These are phyloP conservation scores for Leptodactylus fuscus DNA, from an alignment of 2,113 vertebrate genomes.

Conservation along the genomic window DNA sequence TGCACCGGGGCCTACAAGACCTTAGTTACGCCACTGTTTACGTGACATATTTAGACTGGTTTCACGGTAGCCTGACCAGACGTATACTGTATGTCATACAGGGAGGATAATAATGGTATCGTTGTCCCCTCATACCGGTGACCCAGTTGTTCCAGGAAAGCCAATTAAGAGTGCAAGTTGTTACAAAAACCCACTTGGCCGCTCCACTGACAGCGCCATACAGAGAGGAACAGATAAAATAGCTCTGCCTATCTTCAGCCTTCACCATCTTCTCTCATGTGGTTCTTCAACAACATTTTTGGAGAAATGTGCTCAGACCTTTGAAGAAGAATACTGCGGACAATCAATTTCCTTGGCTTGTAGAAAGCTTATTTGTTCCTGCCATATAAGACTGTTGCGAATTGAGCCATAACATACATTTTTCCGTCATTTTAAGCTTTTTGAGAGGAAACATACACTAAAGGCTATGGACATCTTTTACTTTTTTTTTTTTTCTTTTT, in stretches of 20 bases:
- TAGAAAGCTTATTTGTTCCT: background rate
- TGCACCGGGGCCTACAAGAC: no score
- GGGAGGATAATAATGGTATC: background rate
- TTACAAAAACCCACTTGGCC: constrained; percentile 12
- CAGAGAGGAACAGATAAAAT: background rate
- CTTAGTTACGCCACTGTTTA: no score
- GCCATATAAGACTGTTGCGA: background rate
- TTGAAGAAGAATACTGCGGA: background rate
- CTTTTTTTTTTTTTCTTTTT: no score
- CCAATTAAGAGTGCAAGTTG: background rate
- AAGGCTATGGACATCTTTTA: no score
- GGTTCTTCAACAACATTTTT: background rate
- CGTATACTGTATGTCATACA: background rate
- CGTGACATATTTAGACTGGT: background rate
- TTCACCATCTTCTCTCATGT: background rate
- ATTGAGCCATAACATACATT: background rate
- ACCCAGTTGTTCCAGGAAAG: constrained; percentile 16
- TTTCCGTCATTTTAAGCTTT: no score
- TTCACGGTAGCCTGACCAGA: background rate
- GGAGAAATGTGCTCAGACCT: background rate
- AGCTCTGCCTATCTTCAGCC: background rate
- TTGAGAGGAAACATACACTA: no score
- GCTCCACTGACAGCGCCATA: background rate
- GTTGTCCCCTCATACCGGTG: background rate
- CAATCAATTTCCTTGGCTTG: background rate